Percentiles rank a stretch among this genome's conserved stretches.
These are phyloP conservation scores for Acanthochromis polyacanthus DNA, from an alignment of 2,113 vertebrate genomes.

Conservation along the genomic window DNA sequence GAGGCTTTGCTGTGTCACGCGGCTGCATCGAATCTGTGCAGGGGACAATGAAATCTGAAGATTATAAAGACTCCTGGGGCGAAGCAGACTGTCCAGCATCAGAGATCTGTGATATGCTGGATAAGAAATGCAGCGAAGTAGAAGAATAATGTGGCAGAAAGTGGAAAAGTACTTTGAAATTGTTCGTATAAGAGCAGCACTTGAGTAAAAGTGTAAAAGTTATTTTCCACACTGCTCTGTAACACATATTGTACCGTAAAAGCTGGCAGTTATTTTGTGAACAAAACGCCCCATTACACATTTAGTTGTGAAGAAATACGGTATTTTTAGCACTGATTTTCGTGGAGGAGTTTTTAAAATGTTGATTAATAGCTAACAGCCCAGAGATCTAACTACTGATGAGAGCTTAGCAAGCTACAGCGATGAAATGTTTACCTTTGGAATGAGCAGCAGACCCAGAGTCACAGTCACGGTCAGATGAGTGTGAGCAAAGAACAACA, in stretches of 20 bases:
- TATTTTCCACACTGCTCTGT: too few species aligned
- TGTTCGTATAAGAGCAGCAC: too few species aligned
- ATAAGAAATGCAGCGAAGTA: not conserved
- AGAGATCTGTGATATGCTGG: not conserved
- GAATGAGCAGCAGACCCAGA: slow-evolving; percentile 92
- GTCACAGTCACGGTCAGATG: slow-evolving; percentile 98
- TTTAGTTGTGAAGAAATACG: not conserved
- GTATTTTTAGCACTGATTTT: too few species aligned
- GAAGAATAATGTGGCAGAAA: not conserved
- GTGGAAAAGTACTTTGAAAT: too few species aligned
- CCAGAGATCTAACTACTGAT: not conserved
- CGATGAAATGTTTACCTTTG: slow-evolving; percentile 88
- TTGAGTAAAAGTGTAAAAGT: too few species aligned
- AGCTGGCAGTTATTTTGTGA: not conserved
- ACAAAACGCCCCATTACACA: not conserved
- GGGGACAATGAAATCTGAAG: not conserved
- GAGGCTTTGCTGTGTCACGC: not conserved
- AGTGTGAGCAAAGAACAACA: slow-evolving; percentile 96
- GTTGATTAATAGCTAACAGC: not conserved
- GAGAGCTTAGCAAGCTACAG: not conserved
- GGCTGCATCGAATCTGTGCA: not conserved
- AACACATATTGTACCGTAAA: too few species aligned
- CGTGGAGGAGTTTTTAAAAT: too few species aligned
- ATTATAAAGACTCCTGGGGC: slow-evolving; percentile 6
- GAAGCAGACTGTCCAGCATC: not conserved